A percentile compares a stretch with the other conserved stretches of the same genome.
phyloP scores from a whole-genome alignment of 2,888 invertebrate genomes.

The Gibbula magus region DNA sequence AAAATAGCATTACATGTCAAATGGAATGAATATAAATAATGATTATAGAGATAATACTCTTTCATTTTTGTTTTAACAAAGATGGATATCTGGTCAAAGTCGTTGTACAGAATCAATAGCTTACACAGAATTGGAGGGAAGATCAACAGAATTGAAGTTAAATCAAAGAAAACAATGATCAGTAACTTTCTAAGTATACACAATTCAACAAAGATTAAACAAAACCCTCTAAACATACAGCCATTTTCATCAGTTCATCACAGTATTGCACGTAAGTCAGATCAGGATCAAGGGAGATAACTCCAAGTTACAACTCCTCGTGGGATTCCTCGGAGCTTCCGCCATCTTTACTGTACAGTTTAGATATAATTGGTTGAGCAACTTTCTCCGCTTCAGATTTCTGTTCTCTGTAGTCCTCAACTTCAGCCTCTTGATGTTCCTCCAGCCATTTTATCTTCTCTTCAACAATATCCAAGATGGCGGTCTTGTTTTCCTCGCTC shows the following conservation, averaged over 20 bases:
- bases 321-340: slow-evolving; percentile 74
- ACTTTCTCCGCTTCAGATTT: slow-evolving; percentile 95
- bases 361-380: slow-evolving; percentile 95
- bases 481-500: slow-evolving; percentile 90
- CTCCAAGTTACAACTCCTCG: background rate
- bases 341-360: slow-evolving; percentile 86
- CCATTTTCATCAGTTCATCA: background rate
- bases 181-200: too few species aligned
- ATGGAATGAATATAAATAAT: too few species aligned
- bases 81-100: too few species aligned
- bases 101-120: too few species aligned
- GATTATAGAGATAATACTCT: too few species aligned
- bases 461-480: slow-evolving; percentile 93
- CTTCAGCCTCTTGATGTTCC: slow-evolving; percentile 92
- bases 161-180: too few species aligned
- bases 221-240: background rate
- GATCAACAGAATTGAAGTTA: too few species aligned
- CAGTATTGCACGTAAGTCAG: background rate
- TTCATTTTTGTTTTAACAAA: too few species aligned
- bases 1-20: too few species aligned
- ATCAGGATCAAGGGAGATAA: background rate
- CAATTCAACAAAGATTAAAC: too few species aligned
- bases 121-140: too few species aligned
- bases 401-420: slow-evolving; percentile 93
- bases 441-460: slow-evolving; percentile 98